These are phyloP conservation scores for Podotricha telesiphe DNA, from an alignment of 2,888 invertebrate genomes.

Conservation along the genomic window DNA sequence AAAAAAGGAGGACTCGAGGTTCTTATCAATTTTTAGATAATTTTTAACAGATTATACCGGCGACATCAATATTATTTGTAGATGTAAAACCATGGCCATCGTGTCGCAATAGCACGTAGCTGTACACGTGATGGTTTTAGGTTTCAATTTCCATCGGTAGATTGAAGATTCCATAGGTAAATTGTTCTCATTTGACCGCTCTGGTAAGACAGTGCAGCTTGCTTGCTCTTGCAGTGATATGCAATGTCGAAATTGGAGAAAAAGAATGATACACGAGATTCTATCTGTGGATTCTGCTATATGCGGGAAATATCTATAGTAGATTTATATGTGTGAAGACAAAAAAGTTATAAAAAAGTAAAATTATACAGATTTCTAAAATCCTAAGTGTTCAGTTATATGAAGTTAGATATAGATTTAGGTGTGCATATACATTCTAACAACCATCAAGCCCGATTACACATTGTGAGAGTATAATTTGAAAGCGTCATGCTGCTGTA, in stretches of 20 bases:
- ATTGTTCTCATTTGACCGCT: too few relatives aligned
- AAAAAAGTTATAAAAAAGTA: too few relatives aligned
- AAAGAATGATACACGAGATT: too few relatives aligned
- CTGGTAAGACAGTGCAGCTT: too few relatives aligned
- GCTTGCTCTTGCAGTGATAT: too few relatives aligned
- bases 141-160: background rate
- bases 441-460: conserved; percentile 16
- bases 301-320: too few relatives aligned
- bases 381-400: too few relatives aligned
- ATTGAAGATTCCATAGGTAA: too few relatives aligned
- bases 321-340: too few relatives aligned
- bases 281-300: too few relatives aligned
- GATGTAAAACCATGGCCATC: background rate
- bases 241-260: too few relatives aligned
- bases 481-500: conserved; percentile 42
- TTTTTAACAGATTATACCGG: conserved; percentile 65
- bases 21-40: conserved; percentile 67
- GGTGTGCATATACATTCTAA: conserved; percentile 15
- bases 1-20: conserved; percentile 59
- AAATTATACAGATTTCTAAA: too few relatives aligned
- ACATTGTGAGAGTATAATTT: conserved; percentile 22
- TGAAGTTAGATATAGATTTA: background rate
- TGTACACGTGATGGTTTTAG: background rate
- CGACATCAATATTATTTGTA: conserved; percentile 20
- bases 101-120: background rate